A percentile compares a stretch with the other conserved stretches of the same genome.
phyloP scores from a whole-genome alignment of 2,113 vertebrate species.

The Forbesichthys agassizii region DNA sequence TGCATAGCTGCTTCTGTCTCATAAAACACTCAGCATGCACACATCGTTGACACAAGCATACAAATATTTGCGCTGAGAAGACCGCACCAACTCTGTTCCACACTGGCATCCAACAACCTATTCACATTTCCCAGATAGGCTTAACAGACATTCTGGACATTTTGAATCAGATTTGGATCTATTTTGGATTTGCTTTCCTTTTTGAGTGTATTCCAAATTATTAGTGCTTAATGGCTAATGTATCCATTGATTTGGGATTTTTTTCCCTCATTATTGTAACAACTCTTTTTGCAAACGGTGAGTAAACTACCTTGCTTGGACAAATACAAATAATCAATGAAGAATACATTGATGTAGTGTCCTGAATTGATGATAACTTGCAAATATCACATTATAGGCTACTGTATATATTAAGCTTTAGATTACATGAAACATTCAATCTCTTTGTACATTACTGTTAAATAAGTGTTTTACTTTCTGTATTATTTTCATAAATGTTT shows the following conservation, averaged over 20 bases:
- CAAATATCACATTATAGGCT: no score
- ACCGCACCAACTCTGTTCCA: not conserved
- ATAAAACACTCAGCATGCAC: slow-evolving; percentile 3
- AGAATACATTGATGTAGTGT: no score
- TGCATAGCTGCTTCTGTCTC: not conserved
- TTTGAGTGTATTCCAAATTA: slow-evolving; percentile 17
- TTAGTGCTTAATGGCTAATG: slow-evolving; percentile 65
- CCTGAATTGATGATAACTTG: no score
- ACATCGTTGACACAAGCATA: not conserved
- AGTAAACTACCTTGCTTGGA: slow-evolving; percentile 25
- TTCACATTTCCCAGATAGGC: not conserved
- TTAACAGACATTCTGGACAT: not conserved
- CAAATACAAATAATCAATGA: no score
- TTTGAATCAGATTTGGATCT: slow-evolving; percentile 12
- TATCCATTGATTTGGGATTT: slow-evolving; percentile 62
- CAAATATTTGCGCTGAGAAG: not conserved
- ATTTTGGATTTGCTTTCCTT: not conserved
- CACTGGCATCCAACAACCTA: not conserved
- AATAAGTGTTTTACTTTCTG: no score
- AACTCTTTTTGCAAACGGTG: slow-evolving; percentile 65
- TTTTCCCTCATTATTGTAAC: slow-evolving; percentile 65
- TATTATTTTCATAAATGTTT: no score
- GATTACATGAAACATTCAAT: no score
- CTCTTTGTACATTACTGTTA: no score
- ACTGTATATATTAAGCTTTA: no score